These are phyloP conservation scores for Rotaria magnacalcarata DNA, from an alignment of 2,888 invertebrate genomes.

Conservation along the genomic window DNA sequence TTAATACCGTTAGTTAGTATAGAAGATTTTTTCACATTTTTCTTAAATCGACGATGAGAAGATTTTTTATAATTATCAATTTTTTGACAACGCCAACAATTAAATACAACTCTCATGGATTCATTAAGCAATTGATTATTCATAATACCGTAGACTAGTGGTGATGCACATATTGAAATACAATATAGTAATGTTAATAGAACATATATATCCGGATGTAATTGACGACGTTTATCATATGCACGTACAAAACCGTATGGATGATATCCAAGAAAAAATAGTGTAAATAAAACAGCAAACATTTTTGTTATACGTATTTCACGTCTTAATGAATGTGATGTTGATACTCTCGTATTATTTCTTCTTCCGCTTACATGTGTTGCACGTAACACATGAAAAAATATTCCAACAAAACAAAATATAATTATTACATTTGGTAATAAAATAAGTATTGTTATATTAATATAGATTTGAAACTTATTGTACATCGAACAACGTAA, in stretches of 20 bases:
- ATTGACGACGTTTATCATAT: constrained; percentile 37
- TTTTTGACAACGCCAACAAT: not conserved
- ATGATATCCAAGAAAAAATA: constrained; percentile 45
- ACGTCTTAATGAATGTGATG: constrained; percentile 32
- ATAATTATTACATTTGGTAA: constrained; percentile 40
- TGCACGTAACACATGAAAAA: constrained; percentile 37
- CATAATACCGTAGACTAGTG: constrained; percentile 45
- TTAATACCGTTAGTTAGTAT: not conserved
- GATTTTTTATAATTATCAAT: not conserved
- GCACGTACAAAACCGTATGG: constrained; percentile 43
- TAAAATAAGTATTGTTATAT: constrained; percentile 39
- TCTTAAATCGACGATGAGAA: not conserved
- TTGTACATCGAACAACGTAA: constrained; percentile 32
- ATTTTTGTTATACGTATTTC: constrained; percentile 46
- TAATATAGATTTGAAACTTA: constrained; percentile 39
- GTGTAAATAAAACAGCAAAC: constrained; percentile 35
- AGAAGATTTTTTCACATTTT: not conserved
- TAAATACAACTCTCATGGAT: constrained; percentile 34
- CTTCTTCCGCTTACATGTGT: constrained; percentile 19
- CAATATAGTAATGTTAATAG: constrained; percentile 42
- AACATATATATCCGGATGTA: constrained; percentile 46
- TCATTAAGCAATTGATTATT: constrained; percentile 43
- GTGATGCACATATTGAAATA: constrained; percentile 42
- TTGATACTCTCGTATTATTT: not conserved
- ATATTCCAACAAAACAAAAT: constrained; percentile 45